phyloP scores from a whole-genome alignment of 1,140 invertebrate species.

The Nymphalis io region DNA sequence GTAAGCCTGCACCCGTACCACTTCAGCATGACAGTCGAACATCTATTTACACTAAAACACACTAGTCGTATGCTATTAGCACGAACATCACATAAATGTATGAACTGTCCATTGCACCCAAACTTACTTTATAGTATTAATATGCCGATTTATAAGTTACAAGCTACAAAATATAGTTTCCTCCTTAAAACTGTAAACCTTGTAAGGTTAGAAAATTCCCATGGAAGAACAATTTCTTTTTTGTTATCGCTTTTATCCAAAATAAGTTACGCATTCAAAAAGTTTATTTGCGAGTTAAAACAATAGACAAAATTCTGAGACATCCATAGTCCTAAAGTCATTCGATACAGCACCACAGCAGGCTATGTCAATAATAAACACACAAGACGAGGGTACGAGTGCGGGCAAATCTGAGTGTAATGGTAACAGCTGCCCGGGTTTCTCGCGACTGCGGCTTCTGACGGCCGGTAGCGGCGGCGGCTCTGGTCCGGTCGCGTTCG shows the following conservation, averaged over 20 bases:
- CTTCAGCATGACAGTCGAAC: conserved; percentile 66
- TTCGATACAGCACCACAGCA: conserved; percentile 2
- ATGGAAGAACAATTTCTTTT: not conserved
- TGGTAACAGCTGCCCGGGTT: conserved; percentile 93
- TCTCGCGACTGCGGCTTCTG: conserved; percentile 98
- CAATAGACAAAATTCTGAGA: conserved; percentile 17
- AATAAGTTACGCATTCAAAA: conserved; percentile 17
- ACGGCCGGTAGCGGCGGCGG: conserved; percentile 88
- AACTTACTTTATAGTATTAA: conserved; percentile 28
- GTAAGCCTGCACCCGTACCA: conserved; percentile 74
- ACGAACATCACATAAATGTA: conserved; percentile 50
- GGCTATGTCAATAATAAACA: conserved; percentile 9
- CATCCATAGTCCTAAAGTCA: conserved; percentile 5
- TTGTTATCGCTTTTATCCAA: conserved; percentile 10
- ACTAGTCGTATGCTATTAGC: conserved; percentile 61
- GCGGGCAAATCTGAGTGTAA: conserved; percentile 61
- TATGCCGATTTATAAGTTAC: conserved; percentile 1
- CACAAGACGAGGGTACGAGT: conserved; percentile 52
- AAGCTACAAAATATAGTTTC: conserved; percentile 23
- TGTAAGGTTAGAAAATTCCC: conserved; percentile 3
- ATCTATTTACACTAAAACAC: conserved; percentile 49
- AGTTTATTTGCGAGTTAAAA: conserved; percentile 28
- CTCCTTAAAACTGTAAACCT: conserved; percentile 12
- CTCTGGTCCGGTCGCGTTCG: conserved; percentile 90
- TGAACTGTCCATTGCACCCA: conserved; percentile 36